phyloP scores from a whole-genome alignment of 2,888 invertebrate genomes.

The Cryptus armator region DNA sequence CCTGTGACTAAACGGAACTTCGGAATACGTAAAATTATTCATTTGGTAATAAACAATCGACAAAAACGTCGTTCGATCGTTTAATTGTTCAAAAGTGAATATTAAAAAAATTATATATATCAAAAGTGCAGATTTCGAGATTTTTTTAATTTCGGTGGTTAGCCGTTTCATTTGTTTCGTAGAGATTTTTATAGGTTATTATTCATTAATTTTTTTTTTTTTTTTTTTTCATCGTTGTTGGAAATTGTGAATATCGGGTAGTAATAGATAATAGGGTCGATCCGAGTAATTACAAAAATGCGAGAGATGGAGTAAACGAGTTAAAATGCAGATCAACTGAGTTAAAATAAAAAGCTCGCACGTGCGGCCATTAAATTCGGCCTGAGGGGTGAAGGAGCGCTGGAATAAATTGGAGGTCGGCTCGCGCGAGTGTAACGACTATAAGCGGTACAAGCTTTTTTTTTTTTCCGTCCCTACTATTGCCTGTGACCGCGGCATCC shows the following conservation, averaged over 20 bases:
- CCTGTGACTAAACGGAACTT: constrained; percentile 17
- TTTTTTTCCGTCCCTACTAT: constrained; percentile 17
- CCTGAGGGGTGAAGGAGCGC: background rate
- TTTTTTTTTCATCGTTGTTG: background rate
- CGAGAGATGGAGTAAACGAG: background rate
- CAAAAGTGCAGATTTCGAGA: background rate
- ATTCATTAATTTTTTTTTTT: background rate
- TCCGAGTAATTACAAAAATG: background rate
- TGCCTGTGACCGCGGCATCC: constrained; percentile 20
- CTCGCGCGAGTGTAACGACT: constrained; percentile 7
- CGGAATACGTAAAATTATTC: background rate
- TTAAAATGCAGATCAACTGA: background rate
- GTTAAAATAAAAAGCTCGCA: background rate
- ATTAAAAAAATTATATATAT: background rate
- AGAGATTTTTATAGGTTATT: background rate
- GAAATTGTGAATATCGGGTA: background rate
- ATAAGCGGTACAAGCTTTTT: constrained; percentile 1
- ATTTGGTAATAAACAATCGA: background rate
- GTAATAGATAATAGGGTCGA: background rate
- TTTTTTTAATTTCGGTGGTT: background rate
- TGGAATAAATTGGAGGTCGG: constrained; percentile 33
- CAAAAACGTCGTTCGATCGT: background rate
- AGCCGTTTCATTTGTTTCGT: background rate
- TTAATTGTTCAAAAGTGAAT: background rate
- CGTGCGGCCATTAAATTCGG: constrained; percentile 13